These are phyloP conservation scores for Drosophila demipolita DNA, from an alignment of 2,888 invertebrate species.

Conservation along the genomic window DNA sequence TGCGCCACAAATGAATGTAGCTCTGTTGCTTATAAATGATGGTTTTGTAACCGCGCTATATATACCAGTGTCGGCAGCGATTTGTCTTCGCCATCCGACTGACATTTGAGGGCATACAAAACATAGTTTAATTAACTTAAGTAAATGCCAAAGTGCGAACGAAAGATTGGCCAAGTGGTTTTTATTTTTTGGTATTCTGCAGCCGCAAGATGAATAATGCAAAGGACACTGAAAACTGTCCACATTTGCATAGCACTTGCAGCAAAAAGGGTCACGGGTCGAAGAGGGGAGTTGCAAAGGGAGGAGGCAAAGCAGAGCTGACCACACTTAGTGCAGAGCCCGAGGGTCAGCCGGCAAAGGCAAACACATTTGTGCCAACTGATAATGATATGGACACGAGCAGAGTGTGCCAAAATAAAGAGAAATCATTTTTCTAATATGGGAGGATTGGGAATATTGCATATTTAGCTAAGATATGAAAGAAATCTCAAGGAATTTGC, in stretches of 20 bases:
- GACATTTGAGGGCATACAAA: conserved; percentile 36
- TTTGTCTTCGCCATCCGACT: conserved; percentile 60
- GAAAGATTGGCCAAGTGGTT: conserved; percentile 8
- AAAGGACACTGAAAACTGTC: conserved; percentile 34
- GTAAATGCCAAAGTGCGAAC: conserved; percentile 58
- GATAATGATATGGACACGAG: conserved; percentile 28
- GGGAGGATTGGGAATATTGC: neutral
- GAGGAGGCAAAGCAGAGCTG: conserved; percentile 3
- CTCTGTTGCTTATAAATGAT: conserved; percentile 57
- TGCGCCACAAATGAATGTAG: conserved; percentile 65
- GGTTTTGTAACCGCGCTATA: conserved; percentile 33
- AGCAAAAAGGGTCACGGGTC: neutral
- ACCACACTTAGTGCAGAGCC: conserved; percentile 38
- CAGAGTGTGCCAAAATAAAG: neutral
- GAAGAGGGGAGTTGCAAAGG: neutral
- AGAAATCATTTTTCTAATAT: conserved; percentile 1
- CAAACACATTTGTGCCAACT: conserved; percentile 37
- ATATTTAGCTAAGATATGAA: neutral
- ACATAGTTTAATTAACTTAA: conserved; percentile 75
- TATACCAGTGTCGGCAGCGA: conserved; percentile 27
- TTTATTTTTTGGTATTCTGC: neutral
- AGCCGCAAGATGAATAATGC: conserved; percentile 53
- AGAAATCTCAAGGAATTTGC: neutral
- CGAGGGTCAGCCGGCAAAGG: conserved; percentile 12
- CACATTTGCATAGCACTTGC: conserved; percentile 53